phyloP scores from a whole-genome alignment of 2,113 vertebrate genomes.

The Lasiurus borealis region DNA sequence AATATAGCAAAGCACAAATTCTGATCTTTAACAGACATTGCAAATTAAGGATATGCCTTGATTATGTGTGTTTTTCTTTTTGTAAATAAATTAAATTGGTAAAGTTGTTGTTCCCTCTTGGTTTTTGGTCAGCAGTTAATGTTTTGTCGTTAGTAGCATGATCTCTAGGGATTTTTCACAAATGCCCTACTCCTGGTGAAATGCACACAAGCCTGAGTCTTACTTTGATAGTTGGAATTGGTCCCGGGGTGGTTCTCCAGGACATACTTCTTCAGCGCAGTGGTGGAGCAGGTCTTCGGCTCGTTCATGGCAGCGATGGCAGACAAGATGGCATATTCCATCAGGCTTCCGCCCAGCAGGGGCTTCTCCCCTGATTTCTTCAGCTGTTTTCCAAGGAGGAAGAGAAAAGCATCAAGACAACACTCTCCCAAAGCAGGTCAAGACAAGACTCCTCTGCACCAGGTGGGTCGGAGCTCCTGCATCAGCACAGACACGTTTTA shows the following conservation, averaged over 20 bases:
- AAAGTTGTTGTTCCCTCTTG: not conserved
- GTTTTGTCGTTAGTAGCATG: not conserved
- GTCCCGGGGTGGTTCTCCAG: constrained; percentile 94
- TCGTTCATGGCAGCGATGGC: constrained; percentile 99
- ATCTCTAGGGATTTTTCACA: not conserved
- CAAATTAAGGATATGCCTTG: not conserved
- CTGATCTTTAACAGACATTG: not conserved
- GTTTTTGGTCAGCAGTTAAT: not conserved
- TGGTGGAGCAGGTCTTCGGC: constrained; percentile 98
- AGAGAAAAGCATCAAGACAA: constrained; percentile 92
- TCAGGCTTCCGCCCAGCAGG: constrained; percentile 91
- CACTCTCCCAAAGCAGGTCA: constrained; percentile 90
- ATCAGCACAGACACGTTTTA: constrained; percentile 88
- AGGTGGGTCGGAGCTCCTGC: constrained; percentile 89
- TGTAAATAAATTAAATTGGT: not conserved
- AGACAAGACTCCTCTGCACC: constrained; percentile 91
- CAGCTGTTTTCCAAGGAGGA: constrained; percentile 92
- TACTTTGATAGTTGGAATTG: constrained; percentile 94
- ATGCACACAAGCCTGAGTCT: constrained; percentile 45
- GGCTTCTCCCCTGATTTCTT: constrained; percentile 95
- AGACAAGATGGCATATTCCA: constrained; percentile 96
- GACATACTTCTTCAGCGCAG: constrained; percentile 94
- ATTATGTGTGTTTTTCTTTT: not conserved
- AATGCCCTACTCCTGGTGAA: not conserved
- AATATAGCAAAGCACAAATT: constrained; percentile 35